These are phyloP conservation scores for Artemia sinica DNA, from an alignment of 2,888 invertebrate genomes.

Conservation along the genomic window DNA sequence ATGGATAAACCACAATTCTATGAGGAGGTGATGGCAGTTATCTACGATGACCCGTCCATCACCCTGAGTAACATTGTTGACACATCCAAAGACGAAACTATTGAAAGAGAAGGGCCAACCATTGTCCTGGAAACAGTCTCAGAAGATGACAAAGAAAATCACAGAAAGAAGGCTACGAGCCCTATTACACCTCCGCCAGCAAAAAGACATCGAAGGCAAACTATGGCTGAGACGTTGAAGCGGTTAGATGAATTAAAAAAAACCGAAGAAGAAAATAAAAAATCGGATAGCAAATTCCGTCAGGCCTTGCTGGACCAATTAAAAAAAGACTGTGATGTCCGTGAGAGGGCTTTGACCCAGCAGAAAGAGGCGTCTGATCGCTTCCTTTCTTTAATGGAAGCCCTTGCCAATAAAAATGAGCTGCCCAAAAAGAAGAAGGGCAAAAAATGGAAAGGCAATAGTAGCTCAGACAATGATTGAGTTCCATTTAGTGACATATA, in stretches of 20 bases:
- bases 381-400: background rate
- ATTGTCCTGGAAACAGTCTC: background rate
- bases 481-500: too few species aligned
- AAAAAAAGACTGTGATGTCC: background rate
- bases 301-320: background rate
- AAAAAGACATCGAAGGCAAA: slow-evolving; percentile 6
- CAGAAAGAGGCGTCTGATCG: background rate
- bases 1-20: background rate
- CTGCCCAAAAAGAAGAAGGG: too few species aligned
- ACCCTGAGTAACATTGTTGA: background rate
- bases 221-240: background rate
- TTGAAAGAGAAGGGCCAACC: background rate
- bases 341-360: background rate
- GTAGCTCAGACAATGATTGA: too few species aligned
- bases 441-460: too few species aligned
- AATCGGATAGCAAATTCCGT: background rate
- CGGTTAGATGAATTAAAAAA: background rate
- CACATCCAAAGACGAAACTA: background rate
- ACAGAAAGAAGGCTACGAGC: too few species aligned
- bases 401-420: background rate
- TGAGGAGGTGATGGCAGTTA: slow-evolving; percentile 1
- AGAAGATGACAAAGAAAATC: too few species aligned
- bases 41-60: background rate
- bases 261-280: background rate
- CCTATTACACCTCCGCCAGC: background rate